These are phyloP conservation scores for Hypolimnas misippus DNA, from an alignment of 2,888 invertebrate species.

Conservation along the genomic window DNA sequence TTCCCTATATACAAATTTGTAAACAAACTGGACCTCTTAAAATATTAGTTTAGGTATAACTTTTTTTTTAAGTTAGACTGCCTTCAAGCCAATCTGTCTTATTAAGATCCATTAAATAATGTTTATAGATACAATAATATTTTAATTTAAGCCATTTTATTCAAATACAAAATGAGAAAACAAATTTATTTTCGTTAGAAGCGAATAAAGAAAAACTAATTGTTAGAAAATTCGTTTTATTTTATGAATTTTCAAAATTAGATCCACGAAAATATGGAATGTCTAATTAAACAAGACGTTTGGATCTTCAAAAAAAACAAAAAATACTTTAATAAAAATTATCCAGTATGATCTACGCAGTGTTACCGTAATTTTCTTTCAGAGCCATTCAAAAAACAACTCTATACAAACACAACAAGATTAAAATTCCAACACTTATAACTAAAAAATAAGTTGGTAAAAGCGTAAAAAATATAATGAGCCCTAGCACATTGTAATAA, in stretches of 20 bases:
- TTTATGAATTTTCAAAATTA: background rate
- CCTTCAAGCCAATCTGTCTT: too few species aligned
- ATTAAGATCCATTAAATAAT: too few species aligned
- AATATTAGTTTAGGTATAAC: too few species aligned
- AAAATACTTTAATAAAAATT: slow-evolving; percentile 28
- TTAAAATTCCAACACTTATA: slow-evolving; percentile 35
- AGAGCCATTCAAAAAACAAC: slow-evolving; percentile 4
- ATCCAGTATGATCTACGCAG: slow-evolving; percentile 11
- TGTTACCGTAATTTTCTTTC: background rate
- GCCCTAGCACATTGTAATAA: slow-evolving; percentile 8
- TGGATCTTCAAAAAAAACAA: slow-evolving; percentile 19
- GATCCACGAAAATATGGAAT: slow-evolving; percentile 11
- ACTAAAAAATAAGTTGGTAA: background rate
- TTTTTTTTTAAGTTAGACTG: too few species aligned
- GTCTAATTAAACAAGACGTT: slow-evolving; percentile 17
- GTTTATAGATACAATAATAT: background rate
- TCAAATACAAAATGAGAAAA: too few species aligned
- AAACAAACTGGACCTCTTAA: too few species aligned
- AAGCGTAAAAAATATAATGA: slow-evolving; percentile 4
- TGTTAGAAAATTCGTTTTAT: background rate
- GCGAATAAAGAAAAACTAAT: too few species aligned
- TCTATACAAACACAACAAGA: background rate
- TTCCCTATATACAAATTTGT: too few species aligned
- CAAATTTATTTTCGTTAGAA: too few species aligned
- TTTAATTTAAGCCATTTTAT: too few species aligned